phyloP scores from a whole-genome alignment of 1,140 invertebrate species.

The Eriocheir sinensis region DNA sequence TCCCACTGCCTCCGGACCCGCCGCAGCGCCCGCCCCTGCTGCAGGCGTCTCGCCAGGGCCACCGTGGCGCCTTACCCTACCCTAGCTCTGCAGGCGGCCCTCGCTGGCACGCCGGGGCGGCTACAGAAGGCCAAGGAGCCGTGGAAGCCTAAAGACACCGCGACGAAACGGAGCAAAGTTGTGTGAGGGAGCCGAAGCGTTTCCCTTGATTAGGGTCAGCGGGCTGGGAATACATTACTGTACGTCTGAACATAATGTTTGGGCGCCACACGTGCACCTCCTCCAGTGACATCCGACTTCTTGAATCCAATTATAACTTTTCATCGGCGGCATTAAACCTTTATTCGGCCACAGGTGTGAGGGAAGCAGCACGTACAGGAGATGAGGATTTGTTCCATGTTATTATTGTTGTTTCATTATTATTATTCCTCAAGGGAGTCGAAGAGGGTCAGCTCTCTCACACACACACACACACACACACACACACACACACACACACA shows the following conservation, averaged over 20 bases:
- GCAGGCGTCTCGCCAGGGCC: not conserved
- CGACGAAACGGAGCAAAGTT: slow-evolving; percentile 73
- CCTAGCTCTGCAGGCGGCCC: not conserved
- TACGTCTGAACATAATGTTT: slow-evolving; percentile 78
- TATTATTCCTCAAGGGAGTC: not conserved
- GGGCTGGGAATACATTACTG: slow-evolving; percentile 77
- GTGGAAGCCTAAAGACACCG: slow-evolving; percentile 57
- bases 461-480: not conserved
- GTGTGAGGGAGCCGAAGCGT: slow-evolving; percentile 72
- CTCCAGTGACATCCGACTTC: slow-evolving; percentile 70
- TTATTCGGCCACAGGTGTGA: not conserved
- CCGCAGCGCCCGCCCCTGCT: not conserved
- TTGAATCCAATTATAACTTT: slow-evolving; percentile 76
- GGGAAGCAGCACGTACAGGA: not conserved
- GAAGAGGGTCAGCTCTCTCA: not conserved
- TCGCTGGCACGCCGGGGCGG: not conserved
- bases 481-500: not conserved
- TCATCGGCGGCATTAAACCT: not conserved
- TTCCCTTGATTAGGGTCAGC: slow-evolving; percentile 75
- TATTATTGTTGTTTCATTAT: not conserved
- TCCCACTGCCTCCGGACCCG: slow-evolving; percentile 38
- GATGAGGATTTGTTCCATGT: not conserved
- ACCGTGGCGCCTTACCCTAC: slow-evolving; percentile 6
- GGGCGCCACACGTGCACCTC: slow-evolving; percentile 70
- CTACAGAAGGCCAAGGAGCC: slow-evolving; percentile 7